These are phyloP conservation scores for Dryas iulia DNA, from an alignment of 1,140 invertebrate species.

Conservation along the genomic window DNA sequence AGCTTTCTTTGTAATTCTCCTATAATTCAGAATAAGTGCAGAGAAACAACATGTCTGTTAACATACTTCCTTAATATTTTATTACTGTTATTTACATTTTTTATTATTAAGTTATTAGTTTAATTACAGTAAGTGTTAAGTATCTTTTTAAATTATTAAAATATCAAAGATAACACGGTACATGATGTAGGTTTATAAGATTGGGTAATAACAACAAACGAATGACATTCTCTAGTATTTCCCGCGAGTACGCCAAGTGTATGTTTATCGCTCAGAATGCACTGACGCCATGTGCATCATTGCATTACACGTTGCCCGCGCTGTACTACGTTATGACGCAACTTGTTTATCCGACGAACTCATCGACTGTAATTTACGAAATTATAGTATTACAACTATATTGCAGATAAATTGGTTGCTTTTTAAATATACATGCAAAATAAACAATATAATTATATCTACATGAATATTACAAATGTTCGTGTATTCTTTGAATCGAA, in stretches of 20 bases:
- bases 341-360: constrained; percentile 53
- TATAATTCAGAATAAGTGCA: no score
- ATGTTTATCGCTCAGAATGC: constrained; percentile 40
- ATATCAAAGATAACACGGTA: no score
- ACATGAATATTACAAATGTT: background rate
- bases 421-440: background rate
- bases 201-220: constrained; percentile 2
- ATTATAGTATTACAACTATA: constrained; percentile 46
- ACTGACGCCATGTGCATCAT: constrained; percentile 46
- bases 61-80: no score
- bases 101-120: no score
- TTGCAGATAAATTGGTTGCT: background rate
- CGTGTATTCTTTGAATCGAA: background rate
- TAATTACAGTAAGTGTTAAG: no score
- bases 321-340: constrained; percentile 45
- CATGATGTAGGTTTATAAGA: background rate
- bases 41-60: no score
- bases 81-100: no score
- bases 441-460: background rate
- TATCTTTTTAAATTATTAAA: no score
- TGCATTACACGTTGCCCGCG: constrained; percentile 35
- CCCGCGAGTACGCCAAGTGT: constrained; percentile 31
- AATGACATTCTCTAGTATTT: constrained; percentile 21
- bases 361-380: constrained; percentile 58
- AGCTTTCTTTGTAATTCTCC: no score